Evolutionary conservation across 2,888 invertebrate species (phyloP), one percentile per base, ranked within the genome.

Genomic region (Omphaloscelis lunosa): DNA sequence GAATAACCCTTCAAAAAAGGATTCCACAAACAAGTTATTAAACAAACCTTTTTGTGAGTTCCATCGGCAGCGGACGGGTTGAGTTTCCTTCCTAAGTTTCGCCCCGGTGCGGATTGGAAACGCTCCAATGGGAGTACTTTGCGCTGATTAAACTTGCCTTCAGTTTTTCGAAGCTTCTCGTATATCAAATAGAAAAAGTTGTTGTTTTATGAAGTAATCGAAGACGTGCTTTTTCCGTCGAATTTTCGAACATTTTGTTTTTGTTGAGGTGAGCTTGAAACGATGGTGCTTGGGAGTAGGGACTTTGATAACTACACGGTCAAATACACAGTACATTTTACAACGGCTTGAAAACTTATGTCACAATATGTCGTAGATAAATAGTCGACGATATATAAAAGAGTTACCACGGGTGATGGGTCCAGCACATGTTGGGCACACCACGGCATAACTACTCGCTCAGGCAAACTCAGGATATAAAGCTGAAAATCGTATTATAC

Each of bases 21-120:
- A 74, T 72, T 77, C 53, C 51, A 69, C 72, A 86, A 87, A 79
- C 78, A 83, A 86, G 77, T 87, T 85, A 83, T 87, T 79, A 79
- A 76, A 85, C 88, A 79, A 83, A 77, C 86, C 79, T 81, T 87
- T 86, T 86, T 85, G 85, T 73, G 72, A 81, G 81, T 85, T 81
- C 76, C 67, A 70, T 75, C 41, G 69, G 58, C 63, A 58, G 69
- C 61, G 72, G 74, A 86, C 81, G 88, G 88, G 83, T 86, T 86
- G 75, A 83, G 77, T 79, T 83, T 80, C 73, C 29, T 66, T 45
- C 62, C 59, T 56, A 74, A 83, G 83, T 81, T 81, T 75, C 73
- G 67, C 69, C 56, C 76, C 75, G 77, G 62, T 73, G 81, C 56
- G 74, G 75, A 81, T 79, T 77, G 76, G 79, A 81, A 86, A 66